phyloP scores from a whole-genome alignment of 2,113 vertebrate genomes.

The Sinocyclocheilus anshuiensis region DNA sequence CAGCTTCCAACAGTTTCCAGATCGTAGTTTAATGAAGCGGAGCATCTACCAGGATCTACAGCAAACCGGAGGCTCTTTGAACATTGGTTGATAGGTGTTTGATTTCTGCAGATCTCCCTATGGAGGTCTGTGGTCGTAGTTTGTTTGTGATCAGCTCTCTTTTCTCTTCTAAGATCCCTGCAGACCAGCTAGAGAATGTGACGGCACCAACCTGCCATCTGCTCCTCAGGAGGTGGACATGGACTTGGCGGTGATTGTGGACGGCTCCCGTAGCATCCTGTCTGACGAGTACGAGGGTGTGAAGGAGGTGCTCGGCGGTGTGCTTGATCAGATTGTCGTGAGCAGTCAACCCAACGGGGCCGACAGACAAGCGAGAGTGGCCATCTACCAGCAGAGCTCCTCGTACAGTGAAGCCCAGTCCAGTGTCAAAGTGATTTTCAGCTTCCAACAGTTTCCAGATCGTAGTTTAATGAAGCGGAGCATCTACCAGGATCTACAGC shows the following conservation, averaged over 20 bases:
- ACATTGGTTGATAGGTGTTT: too few species aligned
- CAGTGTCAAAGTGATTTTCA: conserved; percentile 74
- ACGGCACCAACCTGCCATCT: conserved; percentile 22
- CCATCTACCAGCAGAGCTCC: conserved; percentile 76
- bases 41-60: conserved; percentile 67
- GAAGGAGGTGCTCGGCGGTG: conserved; percentile 76
- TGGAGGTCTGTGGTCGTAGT: neutral
- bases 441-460: conserved; percentile 67
- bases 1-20: conserved; percentile 68
- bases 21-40: conserved; percentile 70
- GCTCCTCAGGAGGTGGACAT: conserved; percentile 68
- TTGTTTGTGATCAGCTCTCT: neutral
- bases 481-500: conserved; percentile 66
- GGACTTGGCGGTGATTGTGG: conserved; percentile 82
- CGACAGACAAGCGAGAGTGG: conserved; percentile 67
- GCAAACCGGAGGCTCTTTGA: conserved; percentile 73
- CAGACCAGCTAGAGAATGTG: conserved; percentile 65
- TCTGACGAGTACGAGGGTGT: conserved; percentile 70
- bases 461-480: conserved; percentile 74
- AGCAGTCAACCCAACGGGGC: conserved; percentile 62
- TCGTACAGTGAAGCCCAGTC: conserved; percentile 59
- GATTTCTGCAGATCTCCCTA: neutral
- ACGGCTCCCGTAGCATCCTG: conserved; percentile 77
- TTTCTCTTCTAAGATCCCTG: conserved; percentile 79
- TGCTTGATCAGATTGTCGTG: conserved; percentile 78